Percentiles rank a stretch among this genome's conserved stretches.
These are phyloP conservation scores for Psilopsiagon aurifrons DNA, from an alignment of 2,113 vertebrate species.

Conservation along the genomic window DNA sequence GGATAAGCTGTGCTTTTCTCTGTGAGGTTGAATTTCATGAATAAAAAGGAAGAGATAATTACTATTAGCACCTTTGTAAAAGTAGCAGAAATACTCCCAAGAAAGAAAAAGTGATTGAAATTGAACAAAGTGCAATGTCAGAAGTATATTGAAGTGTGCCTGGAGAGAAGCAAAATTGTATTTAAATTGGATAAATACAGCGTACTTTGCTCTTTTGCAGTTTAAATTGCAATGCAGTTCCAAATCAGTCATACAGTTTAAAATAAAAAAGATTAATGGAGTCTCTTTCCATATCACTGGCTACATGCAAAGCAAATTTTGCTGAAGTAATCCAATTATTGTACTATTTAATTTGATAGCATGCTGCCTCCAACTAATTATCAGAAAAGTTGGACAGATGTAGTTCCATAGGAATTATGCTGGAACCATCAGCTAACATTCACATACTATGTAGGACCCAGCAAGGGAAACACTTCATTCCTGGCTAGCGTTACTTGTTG, in stretches of 20 bases:
- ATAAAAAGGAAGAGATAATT: conserved; percentile 27
- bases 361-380: neutral
- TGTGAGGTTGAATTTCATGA: conserved; percentile 17
- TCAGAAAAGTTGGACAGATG: neutral
- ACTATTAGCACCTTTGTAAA: neutral
- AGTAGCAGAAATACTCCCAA: neutral
- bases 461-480: neutral
- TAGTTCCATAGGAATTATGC: neutral
- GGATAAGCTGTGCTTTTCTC: conserved; percentile 1
- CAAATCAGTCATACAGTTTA: neutral
- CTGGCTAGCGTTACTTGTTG: neutral
- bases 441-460: neutral
- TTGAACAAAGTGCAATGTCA: neutral
- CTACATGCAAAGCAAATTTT: neutral
- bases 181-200: neutral
- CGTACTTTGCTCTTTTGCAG: neutral
- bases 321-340: conserved; percentile 13
- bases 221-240: neutral
- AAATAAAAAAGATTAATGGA: neutral
- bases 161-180: neutral
- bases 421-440: neutral
- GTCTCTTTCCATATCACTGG: neutral
- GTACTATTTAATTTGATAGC: neutral
- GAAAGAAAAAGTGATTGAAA: neutral
- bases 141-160: neutral